A percentile compares a stretch with the other conserved stretches of the same genome.
Conservation (phyloP, 2,888 invertebrate genomes). For the Rambutsinella grinnellia region DNA sequence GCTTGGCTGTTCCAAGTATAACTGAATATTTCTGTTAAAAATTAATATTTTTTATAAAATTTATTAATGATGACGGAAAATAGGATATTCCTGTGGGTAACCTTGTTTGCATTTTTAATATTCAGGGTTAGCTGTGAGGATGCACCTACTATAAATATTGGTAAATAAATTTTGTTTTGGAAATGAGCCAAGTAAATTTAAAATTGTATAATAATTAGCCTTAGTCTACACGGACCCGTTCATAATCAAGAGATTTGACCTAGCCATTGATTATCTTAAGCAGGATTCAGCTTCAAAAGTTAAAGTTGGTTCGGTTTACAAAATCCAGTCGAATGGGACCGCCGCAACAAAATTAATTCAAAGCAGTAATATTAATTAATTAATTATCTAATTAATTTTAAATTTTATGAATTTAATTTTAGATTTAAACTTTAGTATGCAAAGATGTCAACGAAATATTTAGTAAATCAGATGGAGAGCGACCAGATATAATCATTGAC, state of each 20-base stretch:
- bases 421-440: too few species aligned
- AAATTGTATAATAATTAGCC: neutral
- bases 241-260: slow-evolving; percentile 71
- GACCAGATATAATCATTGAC: slow-evolving; percentile 73
- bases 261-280: slow-evolving; percentile 79
- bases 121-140: too few species aligned
- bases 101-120: too few species aligned
- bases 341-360: slow-evolving; percentile 82
- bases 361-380: too few species aligned
- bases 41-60: too few species aligned
- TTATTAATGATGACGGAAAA: too few species aligned
- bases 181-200: neutral
- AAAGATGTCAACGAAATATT: slow-evolving; percentile 76
- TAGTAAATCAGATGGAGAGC: slow-evolving; percentile 70
- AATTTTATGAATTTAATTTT: too few species aligned
- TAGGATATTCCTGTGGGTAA: too few species aligned
- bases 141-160: neutral
- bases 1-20: too few species aligned
- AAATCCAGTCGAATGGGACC: slow-evolving; percentile 77
- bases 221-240: slow-evolving; percentile 84
- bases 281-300: slow-evolving; percentile 79
- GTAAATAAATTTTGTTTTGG: neutral
- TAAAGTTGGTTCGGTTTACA: slow-evolving; percentile 75
- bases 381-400: too few species aligned
- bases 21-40: too few species aligned